A percentile compares a stretch with the other conserved stretches of the same genome.
These are phyloP conservation scores for Stictocephala bisonia DNA, from an alignment of 2,888 invertebrate species.

Conservation along the genomic window DNA sequence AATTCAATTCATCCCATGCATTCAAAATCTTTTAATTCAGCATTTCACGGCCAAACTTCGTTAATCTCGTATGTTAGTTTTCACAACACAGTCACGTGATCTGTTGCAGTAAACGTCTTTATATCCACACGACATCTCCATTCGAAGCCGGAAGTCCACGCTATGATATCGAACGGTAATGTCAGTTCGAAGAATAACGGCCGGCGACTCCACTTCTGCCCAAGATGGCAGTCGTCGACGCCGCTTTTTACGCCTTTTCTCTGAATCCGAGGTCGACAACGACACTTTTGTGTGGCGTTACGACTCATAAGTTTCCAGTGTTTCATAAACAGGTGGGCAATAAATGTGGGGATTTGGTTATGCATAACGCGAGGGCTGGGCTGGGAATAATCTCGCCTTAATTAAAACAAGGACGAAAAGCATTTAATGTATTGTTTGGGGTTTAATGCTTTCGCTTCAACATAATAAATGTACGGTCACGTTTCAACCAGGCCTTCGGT, in stretches of 20 bases:
- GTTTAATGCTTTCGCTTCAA: constrained; percentile 8
- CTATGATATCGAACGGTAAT: constrained; percentile 31
- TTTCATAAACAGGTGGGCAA: constrained; percentile 42
- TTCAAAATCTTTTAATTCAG: no score
- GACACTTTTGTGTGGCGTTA: constrained; percentile 33
- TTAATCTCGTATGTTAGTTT: no score
- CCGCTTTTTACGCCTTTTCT: constrained; percentile 36
- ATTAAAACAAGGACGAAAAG: constrained; percentile 26
- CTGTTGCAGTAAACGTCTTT: no score
- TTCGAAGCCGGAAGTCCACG: background rate
- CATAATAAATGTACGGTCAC: constrained; percentile 22
- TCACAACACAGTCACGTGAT: no score
- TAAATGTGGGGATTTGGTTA: constrained; percentile 16
- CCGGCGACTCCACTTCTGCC: background rate
- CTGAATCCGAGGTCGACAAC: constrained; percentile 29
- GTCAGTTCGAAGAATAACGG: constrained; percentile 29
- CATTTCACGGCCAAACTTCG: no score
- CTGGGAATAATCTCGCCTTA: constrained; percentile 28
- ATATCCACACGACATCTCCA: background rate
- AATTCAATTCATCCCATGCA: no score
- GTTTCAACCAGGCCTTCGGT: background rate
- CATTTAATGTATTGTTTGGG: constrained; percentile 25
- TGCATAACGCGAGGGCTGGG: background rate
- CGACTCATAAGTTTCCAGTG: constrained; percentile 37
- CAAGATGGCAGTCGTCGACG: background rate